Base-by-base conservation (phyloP, 2,888 invertebrate genomes). In the Napeogenes inachia region DNA sequence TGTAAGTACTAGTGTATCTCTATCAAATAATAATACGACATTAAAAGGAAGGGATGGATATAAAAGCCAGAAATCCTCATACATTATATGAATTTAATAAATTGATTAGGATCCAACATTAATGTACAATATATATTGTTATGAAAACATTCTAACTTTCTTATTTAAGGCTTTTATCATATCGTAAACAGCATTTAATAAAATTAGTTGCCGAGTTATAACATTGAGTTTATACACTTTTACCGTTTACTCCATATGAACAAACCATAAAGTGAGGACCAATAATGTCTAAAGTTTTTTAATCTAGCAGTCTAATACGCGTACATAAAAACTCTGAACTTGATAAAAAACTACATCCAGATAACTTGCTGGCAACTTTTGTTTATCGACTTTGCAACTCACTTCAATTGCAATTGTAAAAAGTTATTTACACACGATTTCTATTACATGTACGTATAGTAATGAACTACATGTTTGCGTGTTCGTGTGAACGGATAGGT, bases 201-300 rank as follows among this genome's bases (percentile, higher is more conserved):
- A 50, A 50, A 50, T 50, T 50, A 30, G 50, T 50, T 50, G 21
- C 50, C 30, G 50, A 50, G 50, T 50, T 50, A 50, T 50, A 30
- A 50, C 21, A 30, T 50, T 50, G 10, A 21, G 30, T 50, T 21
- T 50, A 46, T 47, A 38, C 42, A 60, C 54, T 54, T 61, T 62
- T 45, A 47, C 56, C 45, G 54, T 62, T 65, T 54, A 35, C 60
- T 56, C 38, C 54, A 21, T 33, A 50, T 8, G 21, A 61, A 33
- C 59, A 33, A 54, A 56, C 30, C 56, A 32, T 45, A 55, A 59
- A 59, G 30, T 61, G n/a, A 35, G 38, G 57, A 64, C 64, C 61
- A 58, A 56, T 63, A 60, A 64, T 4, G 59, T 55, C 13, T 32
- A 45, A 66, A 66, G 60, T 66, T 66, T 66, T 66, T 65, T 63